Evolutionary conservation across 2,113 vertebrate species (phyloP).

Genomic region (Phocoena sinus): DNA sequence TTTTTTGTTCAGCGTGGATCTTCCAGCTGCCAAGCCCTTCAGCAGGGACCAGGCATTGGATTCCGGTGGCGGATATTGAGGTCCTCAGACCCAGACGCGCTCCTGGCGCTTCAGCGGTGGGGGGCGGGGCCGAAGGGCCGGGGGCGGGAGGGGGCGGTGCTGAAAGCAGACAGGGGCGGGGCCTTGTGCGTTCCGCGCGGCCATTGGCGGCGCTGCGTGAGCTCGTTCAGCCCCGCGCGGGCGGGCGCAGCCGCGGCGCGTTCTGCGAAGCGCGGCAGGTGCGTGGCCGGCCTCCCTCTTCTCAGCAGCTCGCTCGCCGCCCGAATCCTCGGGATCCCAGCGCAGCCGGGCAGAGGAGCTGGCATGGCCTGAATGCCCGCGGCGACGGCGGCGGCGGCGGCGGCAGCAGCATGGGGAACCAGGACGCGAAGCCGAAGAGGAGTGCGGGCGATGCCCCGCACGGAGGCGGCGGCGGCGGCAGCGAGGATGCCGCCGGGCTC

Average conservation of each 20-base stretch:
- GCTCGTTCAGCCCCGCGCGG: conserved; percentile 81
- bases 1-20: not conserved
- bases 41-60: conserved; percentile 75
- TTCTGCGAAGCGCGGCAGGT: conserved; percentile 86
- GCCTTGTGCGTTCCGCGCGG: conserved; percentile 62
- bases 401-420: conserved; percentile 90
- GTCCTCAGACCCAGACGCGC: conserved; percentile 81
- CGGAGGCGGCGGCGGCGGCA: conserved; percentile 74
- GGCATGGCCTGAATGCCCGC: conserved; percentile 84
- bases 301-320: conserved; percentile 77
- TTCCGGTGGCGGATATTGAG: conserved; percentile 82
- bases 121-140: not conserved
- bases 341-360: conserved; percentile 52
- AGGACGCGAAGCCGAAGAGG: conserved; percentile 94
- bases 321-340: conserved; percentile 69
- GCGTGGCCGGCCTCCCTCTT: conserved; percentile 78
- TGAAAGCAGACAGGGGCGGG: not conserved
- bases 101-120: conserved; percentile 65
- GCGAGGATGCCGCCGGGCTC: conserved; percentile 85
- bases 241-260: conserved; percentile 73
- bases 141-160: not conserved
- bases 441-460: conserved; percentile 82
- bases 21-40: not conserved
- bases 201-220: conserved; percentile 82
- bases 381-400: conserved; percentile 68